Evolutionary conservation across 1,140 invertebrate genomes (phyloP).

Genomic region (Rhopalosiphum padi): DNA sequence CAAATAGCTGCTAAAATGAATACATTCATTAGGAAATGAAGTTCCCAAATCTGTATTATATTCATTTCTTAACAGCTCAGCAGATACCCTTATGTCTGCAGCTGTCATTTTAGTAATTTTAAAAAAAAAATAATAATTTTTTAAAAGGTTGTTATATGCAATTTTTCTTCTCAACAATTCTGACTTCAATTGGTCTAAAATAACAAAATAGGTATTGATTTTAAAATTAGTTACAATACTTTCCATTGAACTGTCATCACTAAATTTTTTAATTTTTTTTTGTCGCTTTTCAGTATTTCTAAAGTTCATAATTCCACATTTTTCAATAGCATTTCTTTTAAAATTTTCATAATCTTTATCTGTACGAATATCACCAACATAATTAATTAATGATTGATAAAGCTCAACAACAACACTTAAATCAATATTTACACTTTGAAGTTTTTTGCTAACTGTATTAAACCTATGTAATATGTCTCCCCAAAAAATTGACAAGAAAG

Average conservation of each 20-base stretch:
- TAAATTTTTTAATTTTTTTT: too few relatives aligned
- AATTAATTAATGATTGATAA: too few relatives aligned
- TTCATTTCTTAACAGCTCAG: neutral
- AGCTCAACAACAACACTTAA: neutral
- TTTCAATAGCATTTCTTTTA: too few relatives aligned
- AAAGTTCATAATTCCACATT: too few relatives aligned
- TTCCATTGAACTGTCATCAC: too few relatives aligned
- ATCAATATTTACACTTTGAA: too few relatives aligned
- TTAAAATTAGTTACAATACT: neutral
- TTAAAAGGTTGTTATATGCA: neutral
- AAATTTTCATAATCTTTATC: too few relatives aligned
- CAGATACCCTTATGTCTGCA: neutral
- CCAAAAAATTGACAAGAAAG: too few relatives aligned
- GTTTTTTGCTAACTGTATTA: too few relatives aligned
- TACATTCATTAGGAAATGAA: neutral
- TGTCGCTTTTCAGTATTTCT: too few relatives aligned
- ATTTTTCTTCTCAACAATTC: neutral
- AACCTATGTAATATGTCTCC: too few relatives aligned
- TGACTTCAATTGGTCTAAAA: neutral
- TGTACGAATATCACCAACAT: neutral
- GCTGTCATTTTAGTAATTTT: neutral
- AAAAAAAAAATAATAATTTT: constrained; percentile 17
- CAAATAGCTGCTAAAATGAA: neutral
- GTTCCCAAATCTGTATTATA: neutral
- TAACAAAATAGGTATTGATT: neutral